A percentile compares a stretch with the other conserved stretches of the same genome.
These are phyloP conservation scores for Neoitamus cyanurus DNA, from an alignment of 2,888 invertebrate genomes.

Conservation along the genomic window DNA sequence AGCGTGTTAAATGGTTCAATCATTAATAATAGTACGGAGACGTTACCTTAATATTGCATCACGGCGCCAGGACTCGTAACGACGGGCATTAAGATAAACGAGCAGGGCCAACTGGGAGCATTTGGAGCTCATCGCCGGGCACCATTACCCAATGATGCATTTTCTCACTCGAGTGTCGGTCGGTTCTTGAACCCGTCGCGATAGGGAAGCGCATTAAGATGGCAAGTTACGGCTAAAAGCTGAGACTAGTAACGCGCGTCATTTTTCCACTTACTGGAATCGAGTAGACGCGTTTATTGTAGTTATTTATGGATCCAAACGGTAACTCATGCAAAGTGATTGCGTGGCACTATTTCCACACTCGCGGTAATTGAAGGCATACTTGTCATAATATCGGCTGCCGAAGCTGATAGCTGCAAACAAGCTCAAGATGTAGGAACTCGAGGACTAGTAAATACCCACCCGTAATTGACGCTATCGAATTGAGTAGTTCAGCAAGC, in stretches of 20 bases:
- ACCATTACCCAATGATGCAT: not conserved
- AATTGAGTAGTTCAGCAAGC: not conserved
- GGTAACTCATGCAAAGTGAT: not conserved
- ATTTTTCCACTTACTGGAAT: not conserved
- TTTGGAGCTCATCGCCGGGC: too few relatives aligned
- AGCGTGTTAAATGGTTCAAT: not conserved
- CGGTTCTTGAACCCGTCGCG: not conserved
- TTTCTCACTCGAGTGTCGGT: not conserved
- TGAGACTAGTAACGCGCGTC: not conserved
- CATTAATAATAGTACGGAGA: conserved; percentile 37
- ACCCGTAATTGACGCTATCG: not conserved
- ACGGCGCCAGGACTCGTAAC: not conserved
- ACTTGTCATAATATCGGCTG: not conserved
- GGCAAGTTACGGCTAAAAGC: not conserved
- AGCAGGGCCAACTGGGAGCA: not conserved
- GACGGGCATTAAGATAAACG: not conserved
- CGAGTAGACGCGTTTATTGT: not conserved
- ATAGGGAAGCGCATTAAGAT: not conserved
- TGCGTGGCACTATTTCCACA: not conserved
- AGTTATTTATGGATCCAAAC: not conserved
- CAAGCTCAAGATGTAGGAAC: not conserved
- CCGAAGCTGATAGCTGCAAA: not conserved
- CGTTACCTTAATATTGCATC: not conserved
- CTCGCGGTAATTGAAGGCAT: not conserved
- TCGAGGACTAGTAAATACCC: not conserved